Base-by-base conservation (phyloP, 2,797 vertebrate species). In the Hafferia zeledoni region DNA sequence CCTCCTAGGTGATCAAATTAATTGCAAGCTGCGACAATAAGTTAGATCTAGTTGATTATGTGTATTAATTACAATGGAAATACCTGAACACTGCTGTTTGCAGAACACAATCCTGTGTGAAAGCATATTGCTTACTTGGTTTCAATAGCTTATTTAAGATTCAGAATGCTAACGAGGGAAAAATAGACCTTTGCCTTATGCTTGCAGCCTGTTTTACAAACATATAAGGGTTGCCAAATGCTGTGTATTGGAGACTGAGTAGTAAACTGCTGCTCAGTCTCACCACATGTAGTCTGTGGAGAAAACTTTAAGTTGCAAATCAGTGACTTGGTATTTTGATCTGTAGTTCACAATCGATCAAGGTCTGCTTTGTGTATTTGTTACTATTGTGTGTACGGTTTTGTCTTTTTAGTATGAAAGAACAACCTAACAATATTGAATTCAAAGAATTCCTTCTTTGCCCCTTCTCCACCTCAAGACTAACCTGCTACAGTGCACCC, bases 241-340 rank as follows among this genome's bases (percentile, higher is more conserved):
- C 55, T 72, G 3, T 23, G 9, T 75, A 7, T 64, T 74, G 30
- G 77, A 69, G 59, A 41, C 1, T 20, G 77, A 69, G 37, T 20
- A 65, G 25, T 35, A 60, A 87, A 76, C 16, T 64, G 39, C 41
- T 79, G 6, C 75, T 80, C 37, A 19, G 0, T 60, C 64, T 72
- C 17, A 17, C 10, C 10, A 8, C 0, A 0, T 55, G 13, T n/a
- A 63, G 35, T 50, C n/a, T 15, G 30, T 24, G 56, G 31, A 52
- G 69, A 68, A 93, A 76, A 55, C 52, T 60, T 11, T 4, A 63
- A 20, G 22, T 72, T 80, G 52, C 28, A 50, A 46, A 69, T 28
- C 11, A 55, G 23, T 57, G 39, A 53, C 52, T 83, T 65, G 27
- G 8, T 68, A 43, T 33, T 75, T 82, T 43, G 6, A 50, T 76